Percentiles rank a stretch among this genome's conserved stretches.
phyloP scores from a whole-genome alignment of 2,113 vertebrate species.

The Centropristis striata region DNA sequence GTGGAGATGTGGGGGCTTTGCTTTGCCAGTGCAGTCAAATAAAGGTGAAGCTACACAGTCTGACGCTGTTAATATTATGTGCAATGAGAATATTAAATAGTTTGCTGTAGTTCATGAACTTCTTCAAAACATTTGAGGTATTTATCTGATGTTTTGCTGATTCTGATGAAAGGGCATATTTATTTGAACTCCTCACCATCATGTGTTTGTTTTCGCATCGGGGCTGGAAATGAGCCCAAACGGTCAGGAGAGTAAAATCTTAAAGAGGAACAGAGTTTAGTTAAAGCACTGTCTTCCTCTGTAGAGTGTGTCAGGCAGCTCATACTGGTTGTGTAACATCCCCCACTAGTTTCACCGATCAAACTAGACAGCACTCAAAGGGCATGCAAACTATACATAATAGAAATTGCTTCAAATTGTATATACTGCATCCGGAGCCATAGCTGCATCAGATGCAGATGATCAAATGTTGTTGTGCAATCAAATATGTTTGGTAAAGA shows the following conservation, averaged over 20 bases:
- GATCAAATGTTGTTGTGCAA: too few relatives aligned
- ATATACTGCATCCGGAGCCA: background rate
- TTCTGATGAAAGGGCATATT: conserved; percentile 46
- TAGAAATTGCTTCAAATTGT: conserved; percentile 11
- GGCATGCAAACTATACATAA: conserved; percentile 7
- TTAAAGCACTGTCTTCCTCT: conserved; percentile 1
- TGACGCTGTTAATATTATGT: conserved; percentile 57
- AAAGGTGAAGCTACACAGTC: conserved; percentile 56
- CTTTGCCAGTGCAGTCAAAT: conserved; percentile 62
- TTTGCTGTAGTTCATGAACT: conserved; percentile 36
- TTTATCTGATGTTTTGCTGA: conserved; percentile 19
- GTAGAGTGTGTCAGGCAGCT: background rate
- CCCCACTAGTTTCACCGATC: background rate
- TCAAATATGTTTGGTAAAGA: background rate
- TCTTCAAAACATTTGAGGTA: conserved; percentile 12
- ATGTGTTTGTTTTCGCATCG: conserved; percentile 3
- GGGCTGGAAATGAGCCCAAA: conserved; percentile 3
- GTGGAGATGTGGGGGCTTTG: background rate
- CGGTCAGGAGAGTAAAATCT: conserved; percentile 7
- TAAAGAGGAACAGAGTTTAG: conserved; percentile 2
- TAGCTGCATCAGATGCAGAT: background rate
- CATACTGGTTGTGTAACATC: conserved; percentile 1
- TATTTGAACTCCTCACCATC: background rate
- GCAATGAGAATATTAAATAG: conserved; percentile 49
- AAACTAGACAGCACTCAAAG: conserved; percentile 3